phyloP scores from a whole-genome alignment of 2,888 invertebrate species.

The Rapana venosa region DNA sequence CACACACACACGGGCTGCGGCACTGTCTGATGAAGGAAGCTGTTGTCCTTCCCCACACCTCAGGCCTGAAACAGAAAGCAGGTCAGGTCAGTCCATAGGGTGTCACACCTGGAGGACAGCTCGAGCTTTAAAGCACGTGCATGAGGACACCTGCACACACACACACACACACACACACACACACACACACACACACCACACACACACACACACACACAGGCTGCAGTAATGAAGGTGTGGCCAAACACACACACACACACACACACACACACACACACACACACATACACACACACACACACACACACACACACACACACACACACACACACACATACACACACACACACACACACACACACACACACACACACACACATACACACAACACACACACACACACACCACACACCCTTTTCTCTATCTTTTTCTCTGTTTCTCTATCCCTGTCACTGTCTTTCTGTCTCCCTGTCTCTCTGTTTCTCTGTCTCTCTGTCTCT shows the following conservation, averaged over 20 bases:
- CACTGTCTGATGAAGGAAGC: no score
- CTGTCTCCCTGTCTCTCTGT: not conserved
- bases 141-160: no score
- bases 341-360: not conserved
- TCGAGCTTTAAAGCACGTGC: no score
- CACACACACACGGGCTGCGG: not conserved
- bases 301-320: not conserved
- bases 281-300: not conserved
- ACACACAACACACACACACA: constrained; percentile 17
- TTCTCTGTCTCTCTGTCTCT: not conserved
- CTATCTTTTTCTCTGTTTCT: no score
- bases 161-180: not conserved
- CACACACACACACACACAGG: not conserved
- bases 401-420: constrained; percentile 6
- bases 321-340: not conserved
- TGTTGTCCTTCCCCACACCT: no score
- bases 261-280: not conserved
- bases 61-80: no score
- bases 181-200: not conserved
- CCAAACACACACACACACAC: constrained; percentile 32
- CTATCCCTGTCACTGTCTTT: not conserved
- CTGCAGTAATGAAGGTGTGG: not conserved
- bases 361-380: not conserved
- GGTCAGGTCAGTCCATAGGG: no score
- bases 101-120: no score